A percentile compares a stretch with the other conserved stretches of the same genome.
Evolutionary conservation across 2,113 vertebrate genomes (phyloP).

Genomic region (Amphilophus citrinellus): DNA sequence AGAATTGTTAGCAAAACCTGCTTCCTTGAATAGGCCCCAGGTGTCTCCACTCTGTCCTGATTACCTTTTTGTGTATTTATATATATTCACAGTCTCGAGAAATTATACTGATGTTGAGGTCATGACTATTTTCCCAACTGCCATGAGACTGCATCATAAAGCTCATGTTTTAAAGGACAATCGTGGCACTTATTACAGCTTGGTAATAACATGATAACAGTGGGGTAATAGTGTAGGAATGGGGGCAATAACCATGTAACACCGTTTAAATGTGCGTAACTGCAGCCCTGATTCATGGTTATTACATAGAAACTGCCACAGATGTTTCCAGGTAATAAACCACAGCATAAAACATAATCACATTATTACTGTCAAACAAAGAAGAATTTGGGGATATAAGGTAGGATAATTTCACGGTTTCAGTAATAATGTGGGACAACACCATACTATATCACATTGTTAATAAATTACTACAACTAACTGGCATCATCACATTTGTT

Average conservation of each 20-base stretch:
- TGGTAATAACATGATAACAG: not conserved
- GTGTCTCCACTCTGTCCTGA: not conserved
- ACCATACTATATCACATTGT: not conserved
- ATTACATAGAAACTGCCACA: not conserved
- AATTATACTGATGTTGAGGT: too few species aligned
- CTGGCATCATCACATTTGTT: not conserved
- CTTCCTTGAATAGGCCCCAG: not conserved
- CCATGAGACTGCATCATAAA: not conserved
- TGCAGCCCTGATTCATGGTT: not conserved
- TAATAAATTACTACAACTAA: not conserved
- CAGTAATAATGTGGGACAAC: not conserved
- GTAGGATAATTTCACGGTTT: not conserved
- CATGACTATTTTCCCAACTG: too few species aligned
- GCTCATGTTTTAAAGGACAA: not conserved
- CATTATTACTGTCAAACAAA: not conserved
- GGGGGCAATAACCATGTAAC: not conserved
- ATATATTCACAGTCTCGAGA: not conserved
- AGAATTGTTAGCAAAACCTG: too few species aligned
- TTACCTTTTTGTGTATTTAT: not conserved
- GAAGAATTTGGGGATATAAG: not conserved
- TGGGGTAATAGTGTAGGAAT: not conserved
- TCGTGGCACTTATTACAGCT: not conserved
- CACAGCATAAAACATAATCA: not conserved
- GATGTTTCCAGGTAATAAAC: not conserved
- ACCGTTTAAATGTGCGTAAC: not conserved